Conservation (phyloP, 1,140 invertebrate genomes). For the Ruditapes philippinarum region DNA sequence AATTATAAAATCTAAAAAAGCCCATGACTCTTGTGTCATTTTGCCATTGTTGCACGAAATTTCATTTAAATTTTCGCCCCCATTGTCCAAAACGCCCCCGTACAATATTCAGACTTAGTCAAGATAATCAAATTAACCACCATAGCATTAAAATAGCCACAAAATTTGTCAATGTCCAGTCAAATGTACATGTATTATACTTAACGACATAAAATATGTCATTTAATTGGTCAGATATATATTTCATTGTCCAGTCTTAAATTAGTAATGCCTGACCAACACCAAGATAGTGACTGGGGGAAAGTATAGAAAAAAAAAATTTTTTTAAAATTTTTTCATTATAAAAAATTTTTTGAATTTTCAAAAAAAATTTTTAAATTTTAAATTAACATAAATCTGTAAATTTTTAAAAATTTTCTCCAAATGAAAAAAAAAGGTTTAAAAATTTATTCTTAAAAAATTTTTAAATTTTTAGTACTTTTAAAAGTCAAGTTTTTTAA, state of each 20-base stretch:
- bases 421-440: too few species aligned
- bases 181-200: background rate
- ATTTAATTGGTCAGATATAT: background rate
- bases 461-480: too few species aligned
- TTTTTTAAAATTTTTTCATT: too few species aligned
- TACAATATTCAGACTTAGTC: background rate
- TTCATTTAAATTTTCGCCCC: background rate
- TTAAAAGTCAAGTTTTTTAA: background rate
- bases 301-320: too few species aligned
- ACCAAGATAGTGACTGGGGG: too few species aligned
- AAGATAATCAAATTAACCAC: constrained; percentile 9
- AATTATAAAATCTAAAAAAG: background rate
- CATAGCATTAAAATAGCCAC: background rate
- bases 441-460: too few species aligned
- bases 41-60: background rate
- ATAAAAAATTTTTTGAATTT: too few species aligned
- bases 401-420: too few species aligned
- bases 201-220: background rate
- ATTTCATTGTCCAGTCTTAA: background rate
- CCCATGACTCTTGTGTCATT: background rate
- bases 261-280: too few species aligned
- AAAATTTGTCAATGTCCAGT: constrained; percentile 24
- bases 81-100: background rate
- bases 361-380: too few species aligned
- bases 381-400: too few species aligned